Conservation (phyloP, 2,888 invertebrate genomes). For the Parapristionchus giblindavisi region DNA sequence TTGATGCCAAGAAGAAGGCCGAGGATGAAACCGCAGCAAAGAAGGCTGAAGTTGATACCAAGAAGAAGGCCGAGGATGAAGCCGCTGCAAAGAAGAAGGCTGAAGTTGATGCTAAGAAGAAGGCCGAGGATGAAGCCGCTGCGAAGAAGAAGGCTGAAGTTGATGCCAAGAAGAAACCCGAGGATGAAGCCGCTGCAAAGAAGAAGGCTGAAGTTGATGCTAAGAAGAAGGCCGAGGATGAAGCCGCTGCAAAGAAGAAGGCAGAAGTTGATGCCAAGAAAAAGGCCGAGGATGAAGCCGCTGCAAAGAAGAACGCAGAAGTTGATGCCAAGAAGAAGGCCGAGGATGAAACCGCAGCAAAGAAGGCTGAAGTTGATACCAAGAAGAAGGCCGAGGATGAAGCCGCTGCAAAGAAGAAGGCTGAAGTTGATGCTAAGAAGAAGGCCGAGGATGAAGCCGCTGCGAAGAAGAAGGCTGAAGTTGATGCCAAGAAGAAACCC, state of each 20-base stretch:
- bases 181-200: too few relatives aligned
- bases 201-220: slow-evolving; percentile 37
- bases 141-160: slow-evolving; percentile 29
- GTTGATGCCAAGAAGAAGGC: slow-evolving; percentile 16
- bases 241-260: slow-evolving; percentile 34
- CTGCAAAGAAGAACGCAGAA: background rate
- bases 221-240: slow-evolving; percentile 1
- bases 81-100: slow-evolving; percentile 34
- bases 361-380: slow-evolving; percentile 10
- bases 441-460: too few relatives aligned
- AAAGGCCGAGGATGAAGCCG: background rate
- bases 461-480: slow-evolving; percentile 37
- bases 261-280: slow-evolving; percentile 10
- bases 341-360: background rate
- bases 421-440: slow-evolving; percentile 19
- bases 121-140: slow-evolving; percentile 15
- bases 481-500: background rate
- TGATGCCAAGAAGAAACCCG: slow-evolving; percentile 29
- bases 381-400: background rate
- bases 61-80: slow-evolving; percentile 38
- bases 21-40: too few relatives aligned
- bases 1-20: slow-evolving; percentile 22
- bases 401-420: background rate
- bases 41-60: slow-evolving; percentile 34
- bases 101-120: slow-evolving; percentile 37